Evolutionary conservation across 2,113 vertebrate species (phyloP), one percentile per base, ranked within the genome.

Genomic region (Oncorhynchus tshawytscha): DNA sequence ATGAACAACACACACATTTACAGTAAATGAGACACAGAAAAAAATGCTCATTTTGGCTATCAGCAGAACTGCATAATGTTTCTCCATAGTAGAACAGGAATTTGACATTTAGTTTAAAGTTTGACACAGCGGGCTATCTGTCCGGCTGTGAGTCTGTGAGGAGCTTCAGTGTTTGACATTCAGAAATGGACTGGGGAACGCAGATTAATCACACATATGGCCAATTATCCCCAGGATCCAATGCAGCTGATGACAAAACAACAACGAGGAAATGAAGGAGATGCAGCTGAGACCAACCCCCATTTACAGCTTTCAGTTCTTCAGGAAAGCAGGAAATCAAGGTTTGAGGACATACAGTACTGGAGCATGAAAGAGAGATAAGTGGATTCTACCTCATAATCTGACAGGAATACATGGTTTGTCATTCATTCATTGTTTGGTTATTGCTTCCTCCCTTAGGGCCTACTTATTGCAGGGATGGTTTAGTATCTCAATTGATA

Each of bases 201-300:
- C 4, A 8, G 13, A 7, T 4, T 72, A 20, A 60, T 57, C 64
- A 20, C 15, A 51, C 34, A 49, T 7, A 74, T 18, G 64, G 39
- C 67, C 60, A 31, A 74, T 74, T 67, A 66, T 22, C 72, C 39
- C 48, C 39, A 62, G 31, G 70, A 73, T 64, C 62, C 62, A 45
- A 65, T 34, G 12, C 34, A 73, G 72, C 59, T 18, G 29, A 29
- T 27, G 65, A 27, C 48, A 29, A 51, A 74, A 74, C 67, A 39
- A 68, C 67, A 68, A 68, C 11, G 67, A 68, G 67, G 18, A 68
- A 20, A 34, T 68, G 16, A 20, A 11, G 6, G 67, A n/a, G 67
- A 34, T 31, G 67, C 16, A 20, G 67, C n/a, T 15, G 59, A 62
- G 59, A 22, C n/a, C 59, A 8, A 22, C 20, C 59, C 59, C 59